These are phyloP conservation scores for Crypturellus tataupa DNA, from an alignment of 2,797 vertebrate genomes.

Conservation along the genomic window DNA sequence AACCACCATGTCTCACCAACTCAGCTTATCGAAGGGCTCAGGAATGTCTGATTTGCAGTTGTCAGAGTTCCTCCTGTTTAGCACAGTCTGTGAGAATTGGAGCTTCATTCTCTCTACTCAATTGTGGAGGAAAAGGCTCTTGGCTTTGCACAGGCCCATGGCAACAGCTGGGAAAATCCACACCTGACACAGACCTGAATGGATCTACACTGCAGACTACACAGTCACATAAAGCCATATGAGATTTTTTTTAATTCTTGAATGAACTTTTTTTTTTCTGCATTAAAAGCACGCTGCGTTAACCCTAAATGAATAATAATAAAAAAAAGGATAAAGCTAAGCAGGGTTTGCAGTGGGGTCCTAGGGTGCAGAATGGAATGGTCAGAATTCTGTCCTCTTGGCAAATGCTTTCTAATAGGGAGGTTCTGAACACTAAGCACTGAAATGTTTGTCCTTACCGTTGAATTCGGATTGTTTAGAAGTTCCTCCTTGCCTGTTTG, in stretches of 20 bases:
- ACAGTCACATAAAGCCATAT: not conserved
- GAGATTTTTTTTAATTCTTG: no score
- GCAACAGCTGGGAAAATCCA: not conserved
- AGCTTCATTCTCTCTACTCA: not conserved
- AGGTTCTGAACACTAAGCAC: not conserved
- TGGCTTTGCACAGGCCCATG: not conserved
- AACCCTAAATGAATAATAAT: not conserved
- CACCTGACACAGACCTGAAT: not conserved
- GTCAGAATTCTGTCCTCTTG: not conserved
- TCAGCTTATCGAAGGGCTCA: not conserved
- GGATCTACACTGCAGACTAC: not conserved
- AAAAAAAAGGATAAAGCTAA: not conserved
- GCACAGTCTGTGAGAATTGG: not conserved
- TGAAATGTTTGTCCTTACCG: slow-evolving; percentile 16
- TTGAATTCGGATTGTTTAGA: slow-evolving; percentile 54
- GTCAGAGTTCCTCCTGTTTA: not conserved
- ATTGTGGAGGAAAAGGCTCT: not conserved
- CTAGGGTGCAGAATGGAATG: not conserved
- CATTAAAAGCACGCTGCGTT: not conserved
- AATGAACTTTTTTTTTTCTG: not conserved
- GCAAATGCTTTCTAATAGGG: not conserved
- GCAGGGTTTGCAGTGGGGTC: not conserved
- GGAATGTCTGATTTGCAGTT: not conserved
- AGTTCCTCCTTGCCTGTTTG: slow-evolving; percentile 46
- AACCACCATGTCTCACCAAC: not conserved